Evolutionary conservation across 2,113 vertebrate genomes (phyloP).

Genomic region (Lota lota): DNA sequence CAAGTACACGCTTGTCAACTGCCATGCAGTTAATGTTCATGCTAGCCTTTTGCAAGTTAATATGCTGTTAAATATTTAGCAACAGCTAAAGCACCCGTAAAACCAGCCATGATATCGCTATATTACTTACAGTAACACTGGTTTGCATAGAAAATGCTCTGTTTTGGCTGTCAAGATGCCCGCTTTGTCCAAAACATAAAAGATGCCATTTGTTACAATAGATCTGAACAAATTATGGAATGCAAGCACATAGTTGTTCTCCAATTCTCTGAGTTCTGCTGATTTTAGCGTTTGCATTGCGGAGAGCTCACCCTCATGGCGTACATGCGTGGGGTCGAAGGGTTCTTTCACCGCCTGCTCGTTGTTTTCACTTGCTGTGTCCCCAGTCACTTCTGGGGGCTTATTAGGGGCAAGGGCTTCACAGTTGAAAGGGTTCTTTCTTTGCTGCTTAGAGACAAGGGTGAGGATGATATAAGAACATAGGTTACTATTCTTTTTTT

Average conservation of each 20-base stretch:
- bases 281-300: background rate
- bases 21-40: constrained; percentile 36
- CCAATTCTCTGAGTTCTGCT: no score
- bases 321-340: constrained; percentile 19
- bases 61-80: constrained; percentile 17
- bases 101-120: constrained; percentile 18
- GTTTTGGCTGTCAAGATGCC: constrained; percentile 32
- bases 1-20: constrained; percentile 19
- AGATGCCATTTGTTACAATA: constrained; percentile 26
- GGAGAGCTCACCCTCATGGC: constrained; percentile 42
- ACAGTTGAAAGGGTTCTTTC: constrained; percentile 87
- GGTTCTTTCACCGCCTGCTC: constrained; percentile 42
- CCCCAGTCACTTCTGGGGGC: constrained; percentile 14
- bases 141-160: constrained; percentile 43
- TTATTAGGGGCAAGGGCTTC: constrained; percentile 30
- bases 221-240: background rate
- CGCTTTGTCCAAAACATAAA: constrained; percentile 48
- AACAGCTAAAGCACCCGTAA: constrained; percentile 1
- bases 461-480: background rate
- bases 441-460: constrained; percentile 67
- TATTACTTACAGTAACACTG: constrained; percentile 51
- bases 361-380: no score
- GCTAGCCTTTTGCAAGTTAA: constrained; percentile 17
- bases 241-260: no score
- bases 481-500: background rate